phyloP scores from a whole-genome alignment of 2,888 invertebrate species.

The Calephelis perditalis region DNA sequence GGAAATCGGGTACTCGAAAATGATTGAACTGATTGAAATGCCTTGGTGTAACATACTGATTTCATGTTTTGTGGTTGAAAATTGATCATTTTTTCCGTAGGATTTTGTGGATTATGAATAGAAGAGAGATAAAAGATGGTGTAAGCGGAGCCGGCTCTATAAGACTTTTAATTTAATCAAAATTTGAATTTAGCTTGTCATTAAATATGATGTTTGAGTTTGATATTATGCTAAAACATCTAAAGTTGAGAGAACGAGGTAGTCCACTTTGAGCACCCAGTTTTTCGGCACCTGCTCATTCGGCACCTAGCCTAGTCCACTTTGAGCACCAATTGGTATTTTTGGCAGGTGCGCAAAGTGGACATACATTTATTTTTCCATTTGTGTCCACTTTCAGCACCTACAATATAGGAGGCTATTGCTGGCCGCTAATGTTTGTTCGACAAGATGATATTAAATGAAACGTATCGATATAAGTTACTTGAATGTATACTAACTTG shows the following conservation, averaged over 20 bases:
- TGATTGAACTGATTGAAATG: constrained; percentile 3
- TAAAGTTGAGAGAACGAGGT: background rate
- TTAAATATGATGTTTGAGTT: constrained; percentile 2
- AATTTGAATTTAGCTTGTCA: background rate
- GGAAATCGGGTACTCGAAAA: background rate
- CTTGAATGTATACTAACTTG: too few species aligned
- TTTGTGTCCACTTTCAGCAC: too few species aligned
- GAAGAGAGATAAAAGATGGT: constrained; percentile 1
- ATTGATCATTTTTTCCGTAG: background rate
- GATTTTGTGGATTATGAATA: background rate
- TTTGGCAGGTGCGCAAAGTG: too few species aligned
- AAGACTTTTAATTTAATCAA: constrained; percentile 8
- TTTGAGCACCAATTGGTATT: too few species aligned
- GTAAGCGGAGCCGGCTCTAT: background rate
- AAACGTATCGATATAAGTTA: too few species aligned
- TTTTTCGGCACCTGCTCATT: too few species aligned
- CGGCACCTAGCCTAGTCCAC: too few species aligned
- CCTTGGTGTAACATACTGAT: background rate
- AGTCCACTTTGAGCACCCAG: too few species aligned
- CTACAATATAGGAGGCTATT: too few species aligned
- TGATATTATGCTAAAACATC: background rate
- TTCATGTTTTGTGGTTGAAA: background rate
- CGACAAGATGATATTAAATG: too few species aligned
- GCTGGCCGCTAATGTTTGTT: too few species aligned
- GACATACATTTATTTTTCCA: too few species aligned